phyloP scores from a whole-genome alignment of 2,113 vertebrate genomes.

The Pseudorasbora parva region DNA sequence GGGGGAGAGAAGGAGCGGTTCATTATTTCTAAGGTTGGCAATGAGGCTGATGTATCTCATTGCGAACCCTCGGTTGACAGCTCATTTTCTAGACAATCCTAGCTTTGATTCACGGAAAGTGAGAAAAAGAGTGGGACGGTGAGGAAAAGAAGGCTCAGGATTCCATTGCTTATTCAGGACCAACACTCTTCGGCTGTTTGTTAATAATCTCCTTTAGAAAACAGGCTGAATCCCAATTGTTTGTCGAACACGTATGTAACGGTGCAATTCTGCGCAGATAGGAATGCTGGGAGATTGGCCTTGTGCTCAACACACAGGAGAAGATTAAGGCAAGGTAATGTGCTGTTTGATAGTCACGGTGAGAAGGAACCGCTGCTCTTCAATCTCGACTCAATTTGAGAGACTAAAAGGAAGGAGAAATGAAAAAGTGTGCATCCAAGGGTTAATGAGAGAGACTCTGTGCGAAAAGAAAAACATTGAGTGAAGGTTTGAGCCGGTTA shows the following conservation, averaged over 20 bases:
- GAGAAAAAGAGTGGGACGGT: constrained; percentile 51
- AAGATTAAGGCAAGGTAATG: constrained; percentile 76
- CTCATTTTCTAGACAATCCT: constrained; percentile 80
- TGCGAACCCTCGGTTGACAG: constrained; percentile 74
- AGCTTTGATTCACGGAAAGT: constrained; percentile 68
- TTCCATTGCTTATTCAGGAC: constrained; percentile 80
- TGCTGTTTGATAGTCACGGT: constrained; percentile 65
- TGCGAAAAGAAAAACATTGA: constrained; percentile 18
- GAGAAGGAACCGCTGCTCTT: constrained; percentile 54
- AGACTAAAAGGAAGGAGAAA: constrained; percentile 41
- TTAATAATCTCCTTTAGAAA: constrained; percentile 79
- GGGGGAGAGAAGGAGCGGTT: constrained; percentile 68
- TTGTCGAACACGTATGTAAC: constrained; percentile 75
- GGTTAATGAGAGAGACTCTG: constrained; percentile 64
- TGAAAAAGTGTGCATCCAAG: constrained; percentile 60
- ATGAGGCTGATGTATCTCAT: constrained; percentile 77
- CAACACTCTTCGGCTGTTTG: constrained; percentile 70
- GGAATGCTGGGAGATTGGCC: constrained; percentile 71
- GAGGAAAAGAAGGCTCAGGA: constrained; percentile 55
- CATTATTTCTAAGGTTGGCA: constrained; percentile 76
- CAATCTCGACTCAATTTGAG: constrained; percentile 69
- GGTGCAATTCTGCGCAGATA: constrained; percentile 67
- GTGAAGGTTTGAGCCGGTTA: constrained; percentile 43
- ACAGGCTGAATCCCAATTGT: constrained; percentile 74
- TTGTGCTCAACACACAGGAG: constrained; percentile 68